A percentile compares a stretch with the other conserved stretches of the same genome.
phyloP scores from a whole-genome alignment of 2,888 invertebrate species.

The Helleia helle region DNA sequence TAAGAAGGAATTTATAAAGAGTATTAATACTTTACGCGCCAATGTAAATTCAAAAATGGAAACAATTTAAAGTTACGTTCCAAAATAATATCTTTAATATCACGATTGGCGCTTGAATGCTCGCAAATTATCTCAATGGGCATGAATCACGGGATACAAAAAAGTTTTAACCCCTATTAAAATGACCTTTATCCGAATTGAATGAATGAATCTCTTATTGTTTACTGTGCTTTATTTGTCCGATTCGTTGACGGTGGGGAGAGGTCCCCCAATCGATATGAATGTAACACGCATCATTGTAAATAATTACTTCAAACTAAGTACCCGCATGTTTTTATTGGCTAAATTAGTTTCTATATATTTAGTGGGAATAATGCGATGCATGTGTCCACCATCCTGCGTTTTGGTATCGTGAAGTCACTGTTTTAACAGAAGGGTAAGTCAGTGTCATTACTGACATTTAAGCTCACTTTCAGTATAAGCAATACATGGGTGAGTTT shows the following conservation, averaged over 20 bases:
- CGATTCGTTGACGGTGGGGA: conserved; percentile 24
- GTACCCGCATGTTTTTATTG: conserved; percentile 68
- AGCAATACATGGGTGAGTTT: too few species aligned
- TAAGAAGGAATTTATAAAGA: too few species aligned
- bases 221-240: conserved; percentile 23
- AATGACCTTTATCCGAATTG: conserved; percentile 24
- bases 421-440: too few species aligned
- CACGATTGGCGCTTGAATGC: background rate
- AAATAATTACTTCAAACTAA: conserved; percentile 49
- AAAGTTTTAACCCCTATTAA: conserved; percentile 19
- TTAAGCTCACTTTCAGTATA: too few species aligned
- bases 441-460: too few species aligned
- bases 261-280: conserved; percentile 24
- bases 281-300: conserved; percentile 43
- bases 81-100: too few species aligned
- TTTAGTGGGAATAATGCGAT: too few species aligned
- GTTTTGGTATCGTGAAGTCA: too few species aligned
- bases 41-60: too few species aligned
- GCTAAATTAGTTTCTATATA: conserved; percentile 54
- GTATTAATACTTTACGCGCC: too few species aligned
- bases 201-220: conserved; percentile 23
- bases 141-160: conserved; percentile 20
- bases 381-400: too few species aligned
- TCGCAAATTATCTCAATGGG: conserved; percentile 13
- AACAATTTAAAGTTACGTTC: too few species aligned